Percentiles rank a stretch among this genome's conserved stretches.
Evolutionary conservation across 1,140 invertebrate species (phyloP).

Genomic region (Hycleus cichorii): DNA sequence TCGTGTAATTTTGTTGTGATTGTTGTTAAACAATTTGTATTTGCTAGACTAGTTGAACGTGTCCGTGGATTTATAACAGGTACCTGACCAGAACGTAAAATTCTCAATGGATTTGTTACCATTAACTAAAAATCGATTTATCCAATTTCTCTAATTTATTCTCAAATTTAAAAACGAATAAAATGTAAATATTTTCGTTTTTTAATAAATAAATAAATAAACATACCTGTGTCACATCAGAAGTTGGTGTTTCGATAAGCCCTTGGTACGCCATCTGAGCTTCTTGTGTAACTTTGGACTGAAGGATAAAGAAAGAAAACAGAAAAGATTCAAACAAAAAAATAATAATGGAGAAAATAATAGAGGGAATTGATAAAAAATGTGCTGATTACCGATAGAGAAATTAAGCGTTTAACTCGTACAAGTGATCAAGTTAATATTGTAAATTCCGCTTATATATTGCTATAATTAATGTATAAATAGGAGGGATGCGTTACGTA

Average conservation of each 20-base stretch:
- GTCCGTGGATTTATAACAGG: conserved; percentile 46
- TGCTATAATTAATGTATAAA: not conserved
- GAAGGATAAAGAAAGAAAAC: conserved; percentile 27
- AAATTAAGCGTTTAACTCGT: conserved; percentile 6
- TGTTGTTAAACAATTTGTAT: conserved; percentile 15
- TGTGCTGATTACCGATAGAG: not conserved
- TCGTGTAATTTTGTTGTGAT: conserved; percentile 18
- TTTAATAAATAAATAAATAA: no score
- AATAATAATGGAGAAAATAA: conserved; percentile 36
- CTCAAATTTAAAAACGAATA: not conserved
- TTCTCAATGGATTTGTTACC: conserved; percentile 59
- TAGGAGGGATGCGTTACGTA: conserved; percentile 14
- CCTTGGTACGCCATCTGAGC: conserved; percentile 87
- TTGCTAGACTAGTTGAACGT: conserved; percentile 34
- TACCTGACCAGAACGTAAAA: conserved; percentile 57
- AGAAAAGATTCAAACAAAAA: conserved; percentile 37
- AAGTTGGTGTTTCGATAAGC: conserved; percentile 62
- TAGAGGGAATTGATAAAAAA: conserved; percentile 28
- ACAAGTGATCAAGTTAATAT: conserved; percentile 8
- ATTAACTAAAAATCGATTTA: conserved; percentile 26
- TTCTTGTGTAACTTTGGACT: conserved; percentile 71
- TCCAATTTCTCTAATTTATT: not conserved
- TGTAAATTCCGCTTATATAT: no score
- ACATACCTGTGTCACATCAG: conserved; percentile 32
- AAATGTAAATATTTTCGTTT: not conserved